phyloP scores from a whole-genome alignment of 1,140 invertebrate genomes.

The Radopholus similis region DNA sequence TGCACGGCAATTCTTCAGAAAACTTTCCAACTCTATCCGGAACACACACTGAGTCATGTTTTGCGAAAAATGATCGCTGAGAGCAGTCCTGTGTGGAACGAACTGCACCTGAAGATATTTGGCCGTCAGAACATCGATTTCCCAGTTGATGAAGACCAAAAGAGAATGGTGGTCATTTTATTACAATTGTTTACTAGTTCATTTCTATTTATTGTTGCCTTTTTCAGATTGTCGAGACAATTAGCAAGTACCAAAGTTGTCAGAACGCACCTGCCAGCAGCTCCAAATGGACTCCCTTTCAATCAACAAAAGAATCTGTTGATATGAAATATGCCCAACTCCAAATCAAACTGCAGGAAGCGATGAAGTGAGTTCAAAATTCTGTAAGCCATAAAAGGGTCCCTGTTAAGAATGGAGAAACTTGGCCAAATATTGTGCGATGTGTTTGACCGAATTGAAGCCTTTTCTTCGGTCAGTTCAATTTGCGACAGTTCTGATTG shows the following conservation, averaged over 20 bases:
- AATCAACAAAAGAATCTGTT: too few relatives aligned
- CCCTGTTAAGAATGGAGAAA: constrained; percentile 21
- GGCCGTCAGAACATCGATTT: neutral
- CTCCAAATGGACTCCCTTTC: constrained; percentile 10
- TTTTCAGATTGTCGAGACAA: neutral
- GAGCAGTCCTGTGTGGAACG: constrained; percentile 20
- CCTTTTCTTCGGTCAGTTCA: constrained; percentile 16
- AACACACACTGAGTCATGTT: constrained; percentile 7
- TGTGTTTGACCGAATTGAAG: constrained; percentile 23
- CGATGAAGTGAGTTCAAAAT: constrained; percentile 2
- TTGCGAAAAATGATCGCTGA: constrained; percentile 2
- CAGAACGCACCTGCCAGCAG: neutral
- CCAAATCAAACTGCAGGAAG: neutral
- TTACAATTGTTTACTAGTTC: neutral
- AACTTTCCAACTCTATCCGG: constrained; percentile 3
- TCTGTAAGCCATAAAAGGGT: neutral
- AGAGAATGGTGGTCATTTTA: neutral
- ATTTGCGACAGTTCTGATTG: neutral
- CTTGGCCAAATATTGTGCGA: constrained; percentile 20
- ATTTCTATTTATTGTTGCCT: constrained; percentile 5
- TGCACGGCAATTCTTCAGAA: constrained; percentile 2
- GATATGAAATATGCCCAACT: too few relatives aligned
- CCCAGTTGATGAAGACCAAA: neutral
- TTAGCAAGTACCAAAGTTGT: neutral
- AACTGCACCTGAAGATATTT: constrained; percentile 4